Base-by-base conservation (phyloP, 2,888 invertebrate species). In the Oxytorus armatus region DNA sequence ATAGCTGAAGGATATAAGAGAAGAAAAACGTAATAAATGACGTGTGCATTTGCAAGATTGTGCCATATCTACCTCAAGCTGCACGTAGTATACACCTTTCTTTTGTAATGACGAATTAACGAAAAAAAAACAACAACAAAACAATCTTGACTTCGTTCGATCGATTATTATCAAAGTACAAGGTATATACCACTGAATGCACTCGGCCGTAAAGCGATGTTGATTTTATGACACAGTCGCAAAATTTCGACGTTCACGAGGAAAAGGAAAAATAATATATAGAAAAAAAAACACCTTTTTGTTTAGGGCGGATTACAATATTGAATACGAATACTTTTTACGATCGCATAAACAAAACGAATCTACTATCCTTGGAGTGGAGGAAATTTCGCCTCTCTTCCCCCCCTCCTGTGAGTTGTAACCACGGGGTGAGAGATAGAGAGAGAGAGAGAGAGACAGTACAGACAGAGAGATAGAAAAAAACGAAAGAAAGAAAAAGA, bases 261-360 rank as follows among this genome's bases (percentile, higher is more conserved):
- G 66, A 55, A 74, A 59, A 11, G 29, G 29, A 39, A 51, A 63
- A 72, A 8, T 11, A 51, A 65, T 55, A 53, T n/a, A 65, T 68
- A 63, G 16, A 73, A 42, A 23, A 25, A 25, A 14, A 57, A 59
- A 18, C 18, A 66, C 25, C 47, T 73, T 82, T 82, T 77, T 79
- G 76, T 82, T 82, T 70, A 81, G 79, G 81, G 73, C 82, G 79
- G 82, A 83, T 82, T 49, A 82, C 75, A 74, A 74, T 78, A 74
- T 83, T 74, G 74, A 81, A 74, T 82, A 85, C 77, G 75, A 84
- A 83, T 84, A 80, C 81, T 83, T 85, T 84, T 84, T 70, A 87
- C 86, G 85, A 87, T 86, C 86, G 84, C 85, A 82, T 86, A 83
- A 78, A 85, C 78, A 84, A 85, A 86, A 86, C 44, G 81, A 84